These are phyloP conservation scores for Nysson spinosus DNA, from an alignment of 2,888 invertebrate genomes.

Conservation along the genomic window DNA sequence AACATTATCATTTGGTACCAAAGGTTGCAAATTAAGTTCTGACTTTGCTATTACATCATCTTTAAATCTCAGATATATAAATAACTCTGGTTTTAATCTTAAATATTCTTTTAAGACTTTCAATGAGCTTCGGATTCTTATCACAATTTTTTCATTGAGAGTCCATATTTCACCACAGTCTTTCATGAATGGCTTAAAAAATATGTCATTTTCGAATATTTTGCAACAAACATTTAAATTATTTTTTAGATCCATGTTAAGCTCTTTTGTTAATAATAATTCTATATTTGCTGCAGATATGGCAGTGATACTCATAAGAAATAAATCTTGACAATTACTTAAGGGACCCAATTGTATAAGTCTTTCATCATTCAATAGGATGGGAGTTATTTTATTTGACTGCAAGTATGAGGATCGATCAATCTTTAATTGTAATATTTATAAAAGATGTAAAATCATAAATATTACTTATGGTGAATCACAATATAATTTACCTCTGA, in stretches of 20 bases:
- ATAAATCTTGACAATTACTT: conserved; percentile 71
- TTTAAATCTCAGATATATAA: conserved; percentile 76
- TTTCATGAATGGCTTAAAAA: conserved; percentile 67
- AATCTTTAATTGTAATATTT: too few relatives aligned
- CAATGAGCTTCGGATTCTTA: conserved; percentile 78
- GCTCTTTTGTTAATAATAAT: conserved; percentile 71
- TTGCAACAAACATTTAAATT: conserved; percentile 67
- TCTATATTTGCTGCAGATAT: conserved; percentile 81
- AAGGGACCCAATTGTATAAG: conserved; percentile 74
- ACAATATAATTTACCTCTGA: conserved; percentile 41
- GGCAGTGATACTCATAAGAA: conserved; percentile 80
- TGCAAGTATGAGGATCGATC: conserved; percentile 3
- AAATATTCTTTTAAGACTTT: conserved; percentile 78
- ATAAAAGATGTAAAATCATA: too few relatives aligned
- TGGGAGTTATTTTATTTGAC: conserved; percentile 27
- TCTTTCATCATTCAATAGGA: conserved; percentile 65
- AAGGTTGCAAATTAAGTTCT: conserved; percentile 79
- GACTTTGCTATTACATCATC: conserved; percentile 76
- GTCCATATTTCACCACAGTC: conserved; percentile 68
- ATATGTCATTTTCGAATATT: conserved; percentile 70
- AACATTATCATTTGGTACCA: conserved; percentile 77
- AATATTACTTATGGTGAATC: neutral
- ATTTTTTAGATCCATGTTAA: conserved; percentile 37
- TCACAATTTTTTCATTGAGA: conserved; percentile 79
- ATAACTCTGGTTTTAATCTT: conserved; percentile 78